Base-by-base conservation (phyloP, 1,140 invertebrate species). In the Glomeris maerens region DNA sequence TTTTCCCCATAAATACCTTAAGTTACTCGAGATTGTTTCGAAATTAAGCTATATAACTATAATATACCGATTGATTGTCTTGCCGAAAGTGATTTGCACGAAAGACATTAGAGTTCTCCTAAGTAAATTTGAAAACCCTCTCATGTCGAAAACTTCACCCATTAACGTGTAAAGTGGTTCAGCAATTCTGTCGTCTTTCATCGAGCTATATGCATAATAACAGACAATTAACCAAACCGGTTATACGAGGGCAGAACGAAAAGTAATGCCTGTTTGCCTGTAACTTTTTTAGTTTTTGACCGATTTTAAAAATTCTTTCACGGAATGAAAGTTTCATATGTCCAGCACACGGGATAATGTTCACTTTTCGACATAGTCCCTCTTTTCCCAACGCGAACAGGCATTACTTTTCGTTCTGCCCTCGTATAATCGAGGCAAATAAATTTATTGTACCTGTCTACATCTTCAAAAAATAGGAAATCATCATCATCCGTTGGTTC, bases 31-130 rank as follows among this genome's bases (percentile, higher is more conserved):
- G 2, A 23, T 44, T n/a, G 45, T 25, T 27, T 27, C 22, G 39
- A 27, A 20, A 14, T 14, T 5, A 27, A 50, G 3, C 29, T 13
- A 36, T 17, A 51, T 14, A 25, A 13, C 28, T 22, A 22, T 40
- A 46, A 57, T 41, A 55, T 62, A 83, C 75, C 81, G 80, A 64
- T 90, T 92, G 41, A 93, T 92, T 22, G 85, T 91, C 52, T 84
- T 72, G 4, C 87, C 87, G 67, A 88, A 93, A 0, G 84, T 87
- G 41, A 91, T 82, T 67, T 94, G 88, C 4, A 93, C 87, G 68
- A 92, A 92, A 5, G 81, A 82, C 53, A 94, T 90, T 2, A 93
- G 71, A 25, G 84, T 89, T 59, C 81, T 81, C 54, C 88, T 67
- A 13, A 93, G 69, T 78, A 84, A 89, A 45, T 83, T 81, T 65